phyloP scores from a whole-genome alignment of 2,888 invertebrate genomes.

The Buathra laborator region DNA sequence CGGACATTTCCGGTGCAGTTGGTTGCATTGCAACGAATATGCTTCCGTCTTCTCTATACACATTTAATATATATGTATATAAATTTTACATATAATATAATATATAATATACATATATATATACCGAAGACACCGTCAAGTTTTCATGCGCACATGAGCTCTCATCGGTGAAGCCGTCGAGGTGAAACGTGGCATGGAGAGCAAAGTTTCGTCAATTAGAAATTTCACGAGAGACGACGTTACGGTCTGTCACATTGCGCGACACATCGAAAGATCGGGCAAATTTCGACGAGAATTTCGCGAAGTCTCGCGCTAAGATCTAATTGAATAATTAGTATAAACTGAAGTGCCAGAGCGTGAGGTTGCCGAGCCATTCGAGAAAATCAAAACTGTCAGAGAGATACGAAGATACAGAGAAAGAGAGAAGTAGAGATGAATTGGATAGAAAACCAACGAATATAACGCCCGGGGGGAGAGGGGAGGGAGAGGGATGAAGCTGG shows the following conservation, averaged over 20 bases:
- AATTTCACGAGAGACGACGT: slow-evolving; percentile 12
- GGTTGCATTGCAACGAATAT: too few species aligned
- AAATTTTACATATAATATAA: too few species aligned
- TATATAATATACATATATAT: too few species aligned
- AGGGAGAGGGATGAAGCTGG: not conserved
- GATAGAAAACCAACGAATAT: not conserved
- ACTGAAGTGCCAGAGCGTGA: slow-evolving; percentile 10
- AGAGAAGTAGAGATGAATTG: not conserved
- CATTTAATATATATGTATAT: too few species aligned
- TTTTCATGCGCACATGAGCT: not conserved
- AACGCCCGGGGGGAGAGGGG: not conserved
- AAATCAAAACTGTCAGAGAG: not conserved
- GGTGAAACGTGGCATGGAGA: not conserved
- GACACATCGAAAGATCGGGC: not conserved
- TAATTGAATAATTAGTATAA: slow-evolving; percentile 40
- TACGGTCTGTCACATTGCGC: not conserved
- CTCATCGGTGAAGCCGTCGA: not conserved
- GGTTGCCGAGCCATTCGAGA: not conserved
- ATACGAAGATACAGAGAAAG: not conserved
- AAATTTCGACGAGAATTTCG: not conserved
- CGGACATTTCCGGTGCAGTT: too few species aligned
- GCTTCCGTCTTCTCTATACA: too few species aligned
- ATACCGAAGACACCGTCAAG: not conserved
- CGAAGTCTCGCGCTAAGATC: slow-evolving; percentile 6
- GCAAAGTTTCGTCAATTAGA: slow-evolving; percentile 39